phyloP scores from a whole-genome alignment of 2,888 invertebrate species.

The Parelbella ahira region DNA sequence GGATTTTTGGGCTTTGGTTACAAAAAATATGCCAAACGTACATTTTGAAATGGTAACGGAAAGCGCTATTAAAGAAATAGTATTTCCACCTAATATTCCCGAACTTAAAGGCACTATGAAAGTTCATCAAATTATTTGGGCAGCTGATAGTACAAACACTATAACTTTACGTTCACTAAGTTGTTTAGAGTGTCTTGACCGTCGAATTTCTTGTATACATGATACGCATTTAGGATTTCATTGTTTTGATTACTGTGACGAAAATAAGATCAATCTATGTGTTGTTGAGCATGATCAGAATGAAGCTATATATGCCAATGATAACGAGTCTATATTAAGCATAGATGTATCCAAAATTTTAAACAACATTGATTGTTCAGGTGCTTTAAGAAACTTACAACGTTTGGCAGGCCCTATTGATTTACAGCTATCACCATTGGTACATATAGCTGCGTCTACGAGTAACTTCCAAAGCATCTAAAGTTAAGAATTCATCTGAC shows the following conservation, averaged over 20 bases:
- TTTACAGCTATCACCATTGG: not conserved
- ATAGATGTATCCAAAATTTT: not conserved
- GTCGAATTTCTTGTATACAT: not conserved
- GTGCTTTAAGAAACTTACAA: too few relatives aligned
- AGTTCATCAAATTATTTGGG: slow-evolving; percentile 2
- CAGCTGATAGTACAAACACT: not conserved
- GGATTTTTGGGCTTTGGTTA: slow-evolving; percentile 2
- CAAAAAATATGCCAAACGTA: slow-evolving; percentile 1
- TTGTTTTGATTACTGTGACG: slow-evolving; percentile 13
- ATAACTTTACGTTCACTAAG: not conserved
- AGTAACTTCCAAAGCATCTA: too few relatives aligned
- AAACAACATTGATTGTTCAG: not conserved
- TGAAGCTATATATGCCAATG: not conserved
- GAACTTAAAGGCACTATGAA: slow-evolving; percentile 3
- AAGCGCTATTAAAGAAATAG: not conserved
- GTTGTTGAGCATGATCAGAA: not conserved
- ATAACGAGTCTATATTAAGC: not conserved
- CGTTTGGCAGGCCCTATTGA: too few relatives aligned
- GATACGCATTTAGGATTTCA: slow-evolving; percentile 1
- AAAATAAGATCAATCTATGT: not conserved
- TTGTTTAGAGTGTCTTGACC: not conserved
- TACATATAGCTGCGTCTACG: not conserved
- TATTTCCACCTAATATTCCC: slow-evolving; percentile 1
- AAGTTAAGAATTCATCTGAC: too few relatives aligned
- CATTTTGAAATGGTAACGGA: slow-evolving; percentile 1